Evolutionary conservation across 2,113 vertebrate species (phyloP).

Genomic region (Rhea pennata): DNA sequence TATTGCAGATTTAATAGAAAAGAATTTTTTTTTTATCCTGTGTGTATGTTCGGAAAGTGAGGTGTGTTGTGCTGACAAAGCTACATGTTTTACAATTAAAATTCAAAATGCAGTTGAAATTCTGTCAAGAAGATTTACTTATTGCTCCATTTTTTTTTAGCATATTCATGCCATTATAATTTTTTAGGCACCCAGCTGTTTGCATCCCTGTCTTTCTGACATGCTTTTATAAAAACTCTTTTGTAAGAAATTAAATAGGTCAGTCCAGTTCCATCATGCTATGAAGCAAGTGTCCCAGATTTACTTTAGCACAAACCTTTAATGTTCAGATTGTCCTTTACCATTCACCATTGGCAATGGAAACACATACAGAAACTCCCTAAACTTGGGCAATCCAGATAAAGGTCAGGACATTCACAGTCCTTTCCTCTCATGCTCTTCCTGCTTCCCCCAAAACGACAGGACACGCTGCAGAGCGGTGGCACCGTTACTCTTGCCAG

Average conservation of each 20-base stretch:
- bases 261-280: conserved; percentile 23
- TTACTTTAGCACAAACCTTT: conserved; percentile 12
- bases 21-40: background rate
- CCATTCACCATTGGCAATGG: background rate
- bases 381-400: background rate
- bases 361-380: background rate
- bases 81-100: background rate
- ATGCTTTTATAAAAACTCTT: conserved; percentile 22
- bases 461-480: background rate
- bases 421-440: background rate
- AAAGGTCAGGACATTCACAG: background rate
- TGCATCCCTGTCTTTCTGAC: background rate
- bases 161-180: background rate
- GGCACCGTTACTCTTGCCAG: background rate
- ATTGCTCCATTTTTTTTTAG: background rate
- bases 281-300: conserved; percentile 1
- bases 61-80: background rate
- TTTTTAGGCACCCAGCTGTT: background rate
- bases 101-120: background rate
- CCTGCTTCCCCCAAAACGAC: background rate
- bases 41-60: background rate
- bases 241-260: conserved; percentile 37
- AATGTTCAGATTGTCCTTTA: background rate
- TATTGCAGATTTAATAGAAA: background rate
- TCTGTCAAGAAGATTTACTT: background rate